Base-by-base conservation (phyloP, 2,797 vertebrate genomes). In the Xenopus petersii region DNA sequence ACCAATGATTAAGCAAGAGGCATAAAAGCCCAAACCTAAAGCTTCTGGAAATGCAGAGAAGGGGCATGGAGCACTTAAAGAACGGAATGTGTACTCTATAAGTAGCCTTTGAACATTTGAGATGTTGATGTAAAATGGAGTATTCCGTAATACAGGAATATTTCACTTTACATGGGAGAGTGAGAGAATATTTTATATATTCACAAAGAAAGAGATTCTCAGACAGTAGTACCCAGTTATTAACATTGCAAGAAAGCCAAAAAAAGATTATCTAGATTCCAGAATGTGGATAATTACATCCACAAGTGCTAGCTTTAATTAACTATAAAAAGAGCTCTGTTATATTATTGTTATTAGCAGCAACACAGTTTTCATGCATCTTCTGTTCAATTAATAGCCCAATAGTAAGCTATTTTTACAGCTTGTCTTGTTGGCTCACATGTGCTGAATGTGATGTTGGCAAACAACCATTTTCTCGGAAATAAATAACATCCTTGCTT, bases 271-370 rank as follows among this genome's bases (percentile, higher is more conserved):
- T 64, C 16, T 47, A n/a, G 12, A 42, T 36, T 64, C 36, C 36
- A 16, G 33, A 64, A 47, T 10, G 36, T 3, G 30, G 26, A n/a
- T 16, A 63, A 63, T 67, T 67, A 51, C 36, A 17, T 33, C 16
- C 67, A 69, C 67, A 69, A 69, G 16, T 56, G 24, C 15, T 26
- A 13, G 30, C 15, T 69, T 58, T 69, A 70, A 70, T 70, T 60
- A 59, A n/a, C 67, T 33, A 21, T 59, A 55, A 60, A 70, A 47
- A 26, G 36, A 46, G 54, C 33, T 15, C 33, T 60, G 56, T 24
- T 47, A 54, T 24, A 16, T 70, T 46, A 58, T 51, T 69, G 16
- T 69, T 69, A 46, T 46, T 64, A 58, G 9, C 2, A 46, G 49
- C 67, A 69, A 70, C 55, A 24, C 42, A 17, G 36, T 36, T 47